These are phyloP conservation scores for Rhabdornis inornatus DNA, from an alignment of 2,113 vertebrate genomes.

Conservation along the genomic window DNA sequence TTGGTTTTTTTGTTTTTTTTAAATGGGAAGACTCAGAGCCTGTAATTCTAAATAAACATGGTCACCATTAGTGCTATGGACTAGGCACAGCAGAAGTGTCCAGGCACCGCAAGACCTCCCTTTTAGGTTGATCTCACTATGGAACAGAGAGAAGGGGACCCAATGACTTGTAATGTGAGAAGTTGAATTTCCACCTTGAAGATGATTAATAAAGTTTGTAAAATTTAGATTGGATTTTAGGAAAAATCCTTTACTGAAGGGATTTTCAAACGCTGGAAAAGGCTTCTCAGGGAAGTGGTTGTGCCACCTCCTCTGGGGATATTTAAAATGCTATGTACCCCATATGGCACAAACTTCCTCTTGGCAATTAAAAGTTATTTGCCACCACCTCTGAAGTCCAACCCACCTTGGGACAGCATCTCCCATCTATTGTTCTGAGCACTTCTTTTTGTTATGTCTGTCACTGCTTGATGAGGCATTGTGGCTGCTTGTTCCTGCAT, in stretches of 20 bases:
- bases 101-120: neutral
- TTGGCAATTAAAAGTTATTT: neutral
- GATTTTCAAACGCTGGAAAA: neutral
- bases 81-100: neutral
- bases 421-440: neutral
- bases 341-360: neutral
- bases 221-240: neutral
- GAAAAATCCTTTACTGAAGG: neutral
- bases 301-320: neutral
- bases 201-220: neutral
- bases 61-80: neutral
- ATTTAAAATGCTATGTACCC: neutral
- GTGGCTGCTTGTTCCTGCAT: neutral
- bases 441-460: neutral
- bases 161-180: neutral
- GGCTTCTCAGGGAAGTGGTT: neutral
- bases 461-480: neutral
- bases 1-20: neutral
- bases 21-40: neutral
- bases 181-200: neutral
- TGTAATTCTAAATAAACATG: neutral
- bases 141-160: neutral
- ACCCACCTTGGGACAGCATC: neutral
- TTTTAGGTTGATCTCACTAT: neutral
- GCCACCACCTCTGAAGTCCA: neutral